phyloP scores from a whole-genome alignment of 2,797 vertebrate species.

The Etheostoma nigrum region DNA sequence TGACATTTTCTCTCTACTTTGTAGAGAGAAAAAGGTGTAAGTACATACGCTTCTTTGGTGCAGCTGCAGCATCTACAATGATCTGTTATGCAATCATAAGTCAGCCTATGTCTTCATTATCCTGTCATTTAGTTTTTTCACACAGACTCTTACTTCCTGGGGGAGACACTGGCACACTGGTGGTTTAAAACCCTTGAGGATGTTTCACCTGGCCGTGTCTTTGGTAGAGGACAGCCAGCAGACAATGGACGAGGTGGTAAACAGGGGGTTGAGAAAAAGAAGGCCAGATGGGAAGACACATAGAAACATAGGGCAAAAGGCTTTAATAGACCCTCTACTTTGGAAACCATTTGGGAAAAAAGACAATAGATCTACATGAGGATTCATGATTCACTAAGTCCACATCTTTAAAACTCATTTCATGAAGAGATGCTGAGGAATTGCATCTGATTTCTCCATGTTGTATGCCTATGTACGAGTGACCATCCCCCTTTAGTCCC shows the following conservation, averaged over 20 bases:
- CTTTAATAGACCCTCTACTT: neutral
- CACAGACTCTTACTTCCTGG: constrained; percentile 27
- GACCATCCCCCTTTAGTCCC: constrained; percentile 76
- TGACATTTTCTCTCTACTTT: constrained; percentile 23
- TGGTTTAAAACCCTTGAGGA: constrained; percentile 34
- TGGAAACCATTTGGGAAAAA: neutral
- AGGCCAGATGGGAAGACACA: constrained; percentile 41
- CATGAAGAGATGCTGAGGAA: constrained; percentile 36
- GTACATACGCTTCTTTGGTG: neutral
- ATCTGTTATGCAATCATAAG: constrained; percentile 40
- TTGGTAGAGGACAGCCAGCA: neutral
- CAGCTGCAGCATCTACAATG: neutral
- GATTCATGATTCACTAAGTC: constrained; percentile 6
- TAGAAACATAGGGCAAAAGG: constrained; percentile 22
- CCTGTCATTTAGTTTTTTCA: constrained; percentile 27
- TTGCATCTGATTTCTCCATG: constrained; percentile 38
- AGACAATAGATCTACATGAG: constrained; percentile 6
- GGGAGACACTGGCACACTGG: constrained; percentile 6
- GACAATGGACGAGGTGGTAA: constrained; percentile 59
- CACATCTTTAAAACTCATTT: constrained; percentile 22
- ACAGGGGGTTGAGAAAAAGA: constrained; percentile 46
- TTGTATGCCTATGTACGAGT: constrained; percentile 21
- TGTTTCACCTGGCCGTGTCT: constrained; percentile 42
- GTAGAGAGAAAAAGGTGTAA: neutral
- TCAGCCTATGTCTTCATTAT: constrained; percentile 22